A percentile compares a stretch with the other conserved stretches of the same genome.
Conservation (phyloP, 2,113 vertebrate genomes). For the Oplegnathus fasciatus region DNA sequence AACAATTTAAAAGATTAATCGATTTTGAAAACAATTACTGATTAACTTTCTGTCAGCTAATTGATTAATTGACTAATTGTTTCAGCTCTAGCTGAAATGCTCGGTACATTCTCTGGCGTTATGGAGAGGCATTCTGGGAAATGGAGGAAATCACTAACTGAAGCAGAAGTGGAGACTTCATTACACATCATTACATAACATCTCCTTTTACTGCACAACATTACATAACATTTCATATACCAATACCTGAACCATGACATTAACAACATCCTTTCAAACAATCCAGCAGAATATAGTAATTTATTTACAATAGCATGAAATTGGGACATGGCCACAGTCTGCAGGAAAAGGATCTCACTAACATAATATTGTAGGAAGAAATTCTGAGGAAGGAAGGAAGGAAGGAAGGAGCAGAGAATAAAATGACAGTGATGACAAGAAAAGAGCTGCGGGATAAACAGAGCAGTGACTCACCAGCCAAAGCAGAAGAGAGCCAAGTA, state of each 20-base stretch:
- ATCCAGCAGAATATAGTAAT: background rate
- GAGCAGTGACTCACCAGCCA: constrained; percentile 92
- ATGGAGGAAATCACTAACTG: background rate
- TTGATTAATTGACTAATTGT: no score
- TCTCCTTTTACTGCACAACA: constrained; percentile 17
- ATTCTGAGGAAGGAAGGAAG: constrained; percentile 5
- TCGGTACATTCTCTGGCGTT: background rate
- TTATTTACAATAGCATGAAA: background rate
- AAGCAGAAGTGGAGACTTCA: background rate
- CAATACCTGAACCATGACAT: constrained; percentile 7
- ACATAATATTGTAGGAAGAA: background rate
- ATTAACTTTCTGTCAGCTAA: background rate
- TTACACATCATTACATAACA: constrained; percentile 10
- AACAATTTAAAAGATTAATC: background rate
- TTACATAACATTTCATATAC: constrained; percentile 23
- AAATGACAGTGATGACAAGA: constrained; percentile 27
- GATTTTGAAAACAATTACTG: background rate
- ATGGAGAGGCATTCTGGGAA: constrained; percentile 1
- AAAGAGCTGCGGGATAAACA: constrained; percentile 17
- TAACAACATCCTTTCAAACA: background rate
- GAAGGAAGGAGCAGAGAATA: constrained; percentile 9
- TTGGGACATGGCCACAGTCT: background rate
- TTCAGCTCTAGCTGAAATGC: background rate
- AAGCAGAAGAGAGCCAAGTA: constrained; percentile 99
- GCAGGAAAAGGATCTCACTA: constrained; percentile 6